Evolutionary conservation across 2,797 vertebrate genomes (phyloP).

Genomic region (Acrossocheilus wenchowensis): DNA sequence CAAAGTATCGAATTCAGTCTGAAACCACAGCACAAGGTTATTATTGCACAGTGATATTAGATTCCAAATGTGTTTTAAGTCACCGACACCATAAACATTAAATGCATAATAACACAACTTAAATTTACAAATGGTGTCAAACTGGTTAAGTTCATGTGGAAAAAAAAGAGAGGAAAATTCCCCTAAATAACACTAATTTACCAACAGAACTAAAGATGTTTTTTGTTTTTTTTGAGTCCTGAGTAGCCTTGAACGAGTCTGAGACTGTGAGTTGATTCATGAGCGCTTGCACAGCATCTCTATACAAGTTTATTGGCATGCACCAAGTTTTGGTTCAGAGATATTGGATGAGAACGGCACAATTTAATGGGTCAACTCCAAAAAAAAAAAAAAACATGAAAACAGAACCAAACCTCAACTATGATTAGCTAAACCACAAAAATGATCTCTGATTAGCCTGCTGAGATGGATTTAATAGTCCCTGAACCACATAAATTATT

Average conservation of each 20-base stretch:
- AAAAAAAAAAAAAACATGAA: background rate
- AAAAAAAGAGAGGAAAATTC: background rate
- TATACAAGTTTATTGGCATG: background rate
- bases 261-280: background rate
- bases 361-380: background rate
- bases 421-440: constrained; percentile 9
- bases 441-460: background rate
- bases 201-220: background rate
- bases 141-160: background rate
- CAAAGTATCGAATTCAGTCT: background rate
- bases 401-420: background rate
- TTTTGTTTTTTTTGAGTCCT: background rate
- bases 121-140: background rate
- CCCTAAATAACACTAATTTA: background rate
- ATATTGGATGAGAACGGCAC: background rate
- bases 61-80: background rate
- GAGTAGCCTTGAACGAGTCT: background rate
- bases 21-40: background rate
- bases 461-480: background rate
- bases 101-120: background rate
- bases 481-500: background rate
- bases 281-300: background rate
- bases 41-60: background rate
- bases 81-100: background rate
- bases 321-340: background rate